Base-by-base conservation (phyloP, 2,888 invertebrate species). In the Azorinus chamasolen region DNA sequence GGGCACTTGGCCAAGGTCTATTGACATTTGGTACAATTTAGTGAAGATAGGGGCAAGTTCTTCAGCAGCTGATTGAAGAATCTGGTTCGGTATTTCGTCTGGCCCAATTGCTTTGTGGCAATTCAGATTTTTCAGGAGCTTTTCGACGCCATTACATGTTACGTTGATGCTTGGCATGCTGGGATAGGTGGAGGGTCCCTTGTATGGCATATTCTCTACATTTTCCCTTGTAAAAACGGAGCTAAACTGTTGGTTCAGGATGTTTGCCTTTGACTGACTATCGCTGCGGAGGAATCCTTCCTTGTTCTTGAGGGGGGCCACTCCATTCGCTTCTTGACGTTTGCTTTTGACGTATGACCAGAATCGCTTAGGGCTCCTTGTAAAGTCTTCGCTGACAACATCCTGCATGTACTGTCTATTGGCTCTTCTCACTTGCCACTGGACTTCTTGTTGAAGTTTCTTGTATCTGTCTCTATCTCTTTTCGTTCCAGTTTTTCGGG, bases 201-300 rank as follows among this genome's bases (percentile, higher is more conserved):
- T 68, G 25, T 79, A 57, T 41, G 73, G 83, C 10, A 79, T 54
- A 25, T 24, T 51, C 25, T 53, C 16, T 3, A 22, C 32, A 41
- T 79, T 41, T 41, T 79, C 72, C 14, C 45, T 45, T 5, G 74
- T 79, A 25, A 64, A 77, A 8, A 65, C 74, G 3, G 68, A 79
- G 22, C 46, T 27, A 45, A 77, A 83, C 45, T 83, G 79, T n/a
- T 57, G 24, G 39, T 83, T 79, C 2, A 83, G 65, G 10, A 83
- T 79, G 1, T 71, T 37, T 14, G 77, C 74, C 57, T 75, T 77
- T 6, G 32, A 63, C 1, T 41, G 25, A 32, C 20, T 58, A 50
- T 75, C 61, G 58, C 79, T 74, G 22, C 72, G 59, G n/a, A 83
- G 50, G 48, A 72, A 74, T 16, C 78, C 79, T 59, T 72, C 75